Evolutionary conservation across 2,888 invertebrate genomes (phyloP), one percentile per base, ranked within the genome.

Genomic region (Gastrophysa polygoni): DNA sequence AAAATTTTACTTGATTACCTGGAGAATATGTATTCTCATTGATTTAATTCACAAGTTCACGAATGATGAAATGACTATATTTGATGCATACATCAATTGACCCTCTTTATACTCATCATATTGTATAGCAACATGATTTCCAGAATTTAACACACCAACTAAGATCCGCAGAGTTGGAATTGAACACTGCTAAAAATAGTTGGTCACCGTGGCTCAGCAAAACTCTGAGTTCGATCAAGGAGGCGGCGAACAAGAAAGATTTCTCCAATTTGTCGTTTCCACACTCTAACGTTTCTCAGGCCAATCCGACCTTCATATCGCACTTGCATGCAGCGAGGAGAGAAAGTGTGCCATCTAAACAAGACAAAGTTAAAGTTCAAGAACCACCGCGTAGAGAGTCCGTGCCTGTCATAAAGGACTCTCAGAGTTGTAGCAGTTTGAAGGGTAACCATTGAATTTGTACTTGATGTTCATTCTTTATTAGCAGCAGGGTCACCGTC

Each of bases 191-290:
- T 3, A 87, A 88, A 68, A 89, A 88, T 75, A 87, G 87, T 18
- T 97, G 96, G 89, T 90, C 96, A 21, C 93, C 93, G 0, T 98
- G 98, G 98, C 86, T 98, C 57, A 93, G 95, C 68, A 96, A 96
- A 82, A 97, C 97, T 0, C 86, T 98, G 80, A 89, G 86, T 72
- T 89, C 89, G 29, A 89, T 90, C 73, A 89, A 90, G 82, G 90
- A 90, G 74, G 89, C 88, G 4, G 86, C 90, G 10, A 89, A 90
- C 74, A 89, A 88, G 64, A 82, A 81, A 60, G 82, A 82, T 58
- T 80, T 82, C 59, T 80, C 72, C 20, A 67, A 61, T 54, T 67
- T 66, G 51, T 60, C 60, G 48, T 57, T 68, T 14, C 57, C 71
- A 16, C 69, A 72, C 16, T 66, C 75, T 3, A 76, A 72, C 64